Evolutionary conservation across 2,113 vertebrate species (phyloP).

Genomic region (Leiothrix lutea): DNA sequence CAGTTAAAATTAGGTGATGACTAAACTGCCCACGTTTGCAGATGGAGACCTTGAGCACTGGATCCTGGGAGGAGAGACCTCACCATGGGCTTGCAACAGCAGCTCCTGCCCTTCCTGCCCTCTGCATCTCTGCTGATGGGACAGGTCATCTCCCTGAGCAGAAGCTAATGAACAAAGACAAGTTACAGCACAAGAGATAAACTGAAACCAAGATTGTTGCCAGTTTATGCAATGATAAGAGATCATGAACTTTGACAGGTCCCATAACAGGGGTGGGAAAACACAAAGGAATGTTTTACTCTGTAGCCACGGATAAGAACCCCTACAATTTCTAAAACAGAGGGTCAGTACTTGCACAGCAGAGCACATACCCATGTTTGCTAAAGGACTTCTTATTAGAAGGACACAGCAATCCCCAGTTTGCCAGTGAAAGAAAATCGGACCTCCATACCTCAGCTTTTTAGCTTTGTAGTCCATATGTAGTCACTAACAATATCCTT

Average conservation of each 20-base stretch:
- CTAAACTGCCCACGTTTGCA: background rate
- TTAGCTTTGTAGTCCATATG: background rate
- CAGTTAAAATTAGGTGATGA: background rate
- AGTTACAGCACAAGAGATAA: background rate
- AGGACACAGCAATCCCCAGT: background rate
- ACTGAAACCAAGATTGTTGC: background rate
- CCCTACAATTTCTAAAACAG: background rate
- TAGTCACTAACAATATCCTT: background rate
- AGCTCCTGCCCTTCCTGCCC: background rate
- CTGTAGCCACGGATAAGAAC: accelerated
- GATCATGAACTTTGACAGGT: background rate
- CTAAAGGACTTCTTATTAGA: background rate
- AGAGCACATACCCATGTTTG: background rate
- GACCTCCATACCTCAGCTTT: background rate
- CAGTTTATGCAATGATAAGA: background rate
- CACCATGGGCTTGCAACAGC: background rate
- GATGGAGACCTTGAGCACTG: background rate
- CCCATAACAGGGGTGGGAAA: background rate
- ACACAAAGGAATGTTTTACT: background rate
- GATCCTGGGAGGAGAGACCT: background rate
- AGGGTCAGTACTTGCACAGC: background rate
- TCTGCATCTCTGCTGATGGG: background rate
- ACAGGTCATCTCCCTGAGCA: background rate
- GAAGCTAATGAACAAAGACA: background rate
- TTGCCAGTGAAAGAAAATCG: background rate